Evolutionary conservation across 2,113 vertebrate genomes (phyloP).

Genomic region (Thunnus maccoyii): DNA sequence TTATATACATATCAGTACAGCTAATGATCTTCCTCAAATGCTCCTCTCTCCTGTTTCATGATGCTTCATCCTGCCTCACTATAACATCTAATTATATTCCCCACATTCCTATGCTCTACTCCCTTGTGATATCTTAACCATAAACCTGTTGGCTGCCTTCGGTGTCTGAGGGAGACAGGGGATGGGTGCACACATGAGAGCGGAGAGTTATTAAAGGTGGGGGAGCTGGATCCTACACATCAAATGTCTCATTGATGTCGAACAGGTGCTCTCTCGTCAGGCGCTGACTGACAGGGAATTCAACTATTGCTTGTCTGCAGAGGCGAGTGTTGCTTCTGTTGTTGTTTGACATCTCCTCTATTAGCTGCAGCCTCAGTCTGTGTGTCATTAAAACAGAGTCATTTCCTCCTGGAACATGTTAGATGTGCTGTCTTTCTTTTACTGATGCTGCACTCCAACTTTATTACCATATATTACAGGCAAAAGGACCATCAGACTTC

Average conservation of each 20-base stretch:
- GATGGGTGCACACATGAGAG: conserved; percentile 1
- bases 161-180: not conserved
- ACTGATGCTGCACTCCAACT: not conserved
- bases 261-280: conserved; percentile 12
- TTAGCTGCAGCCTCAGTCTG: not conserved
- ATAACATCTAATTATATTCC: conserved; percentile 41
- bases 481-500: not conserved
- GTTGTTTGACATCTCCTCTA: conserved; percentile 4
- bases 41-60: not conserved
- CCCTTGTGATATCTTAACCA: conserved; percentile 22
- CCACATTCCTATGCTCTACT: conserved; percentile 28
- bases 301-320: conserved; percentile 11
- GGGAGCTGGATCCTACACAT: not conserved
- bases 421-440: not conserved
- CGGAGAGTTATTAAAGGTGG: conserved; percentile 19
- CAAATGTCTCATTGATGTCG: conserved; percentile 32
- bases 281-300: not conserved
- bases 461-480: not conserved
- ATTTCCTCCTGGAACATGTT: not conserved
- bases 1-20: conserved; percentile 5
- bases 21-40: conserved; percentile 28
- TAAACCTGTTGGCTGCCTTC: conserved; percentile 34
- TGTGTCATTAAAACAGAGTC: conserved; percentile 6
- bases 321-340: not conserved
- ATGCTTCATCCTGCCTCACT: not conserved